Evolutionary conservation across 2,888 invertebrate species (phyloP), one percentile per base, ranked within the genome.

Genomic region (Creontiades dilutus): DNA sequence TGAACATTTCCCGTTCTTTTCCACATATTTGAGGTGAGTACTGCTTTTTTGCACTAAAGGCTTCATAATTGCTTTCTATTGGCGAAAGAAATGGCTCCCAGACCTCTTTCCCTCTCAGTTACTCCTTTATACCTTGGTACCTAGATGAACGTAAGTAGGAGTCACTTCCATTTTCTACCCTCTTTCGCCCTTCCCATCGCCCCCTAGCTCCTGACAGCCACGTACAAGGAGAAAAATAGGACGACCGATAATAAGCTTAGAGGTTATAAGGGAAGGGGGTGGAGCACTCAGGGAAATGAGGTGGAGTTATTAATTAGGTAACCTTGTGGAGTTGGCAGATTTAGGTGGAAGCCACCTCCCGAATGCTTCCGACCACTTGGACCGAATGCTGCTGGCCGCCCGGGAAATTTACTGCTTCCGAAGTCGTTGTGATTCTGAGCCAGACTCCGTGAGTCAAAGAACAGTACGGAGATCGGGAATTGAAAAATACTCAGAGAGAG

Each of bases 201-300:
- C 68, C 68, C 23, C 23, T 23, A 11, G 27, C 7, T 12, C 68
- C 68, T 23, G 68, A 68, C 68, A 68, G 14, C 47, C 82, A 48
- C 52, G 52, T 48, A 52, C 0, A 13, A 9, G 52, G 47, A 86
- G 86, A 86, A 86, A 86, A 86, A 86, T 86, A 87, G 87, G 90
- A 75, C 55, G 57, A 27, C 47, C 76, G 55, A 68, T 47, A 87
- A 57, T 86, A 48, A 82, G 82, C 52, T 85, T 86, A 76, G 61
- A 52, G 85, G 27, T 5, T 23, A 11, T 19, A 23, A 23, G 23
- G 68, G 19, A 27, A 68, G 68, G 68, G 0, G 89, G 52, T 14
- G 28, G 55, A 84, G 90, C 89, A 89, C 89, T 89, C 89, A 89
- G 89, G 89, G 89, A 89, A 89, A 89, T 89, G 89, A 89, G 89